Evolutionary conservation across 2,888 invertebrate species (phyloP), one percentile per base, ranked within the genome.

Genomic region (Lycocerus yunnanus): DNA sequence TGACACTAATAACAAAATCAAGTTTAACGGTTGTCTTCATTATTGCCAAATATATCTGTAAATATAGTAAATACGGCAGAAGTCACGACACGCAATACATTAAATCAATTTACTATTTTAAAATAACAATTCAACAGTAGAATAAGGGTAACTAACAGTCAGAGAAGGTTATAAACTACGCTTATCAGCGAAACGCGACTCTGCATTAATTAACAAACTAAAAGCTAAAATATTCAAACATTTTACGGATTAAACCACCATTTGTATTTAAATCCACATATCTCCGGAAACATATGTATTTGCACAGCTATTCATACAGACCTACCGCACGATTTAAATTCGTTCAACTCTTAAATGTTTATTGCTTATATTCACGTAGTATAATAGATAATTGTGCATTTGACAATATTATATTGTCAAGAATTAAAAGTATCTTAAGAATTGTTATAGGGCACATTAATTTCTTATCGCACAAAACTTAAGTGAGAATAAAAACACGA

Each of bases 151-250:
- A 76, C 71, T 72, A 76, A 76, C 76, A 76, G 67, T 71, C 76
- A 68, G 58, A 16, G 74, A 60, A 67, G 72, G 69, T 74, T 79
- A 84, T 84, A 84, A 84, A 84, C 81, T 80, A 84, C 76, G 83
- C 83, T 84, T 84, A 84, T 84, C 84, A 80, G 78, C 77, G 80
- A 82, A 82, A 84, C 85, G 84, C 83, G 83, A 80, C 82, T 78
- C 75, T 78, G 85, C 84, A 85, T 85, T 85, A 84, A 85, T 85
- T 85, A 85, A 80, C 80, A 78, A 83, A 83, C 83, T 82, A 79
- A 81, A 82, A 80, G 81, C 80, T 83, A 80, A 82, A 83, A 83
- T 82, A 83, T 82, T 84, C 84, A 82, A 83, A 83, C 81, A 81
- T 81, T 81, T 81, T 79, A 79, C 77, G 79, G 79, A 80, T 80